These are phyloP conservation scores for Homarus gammarus DNA, from an alignment of 2,888 invertebrate species.

Conservation along the genomic window DNA sequence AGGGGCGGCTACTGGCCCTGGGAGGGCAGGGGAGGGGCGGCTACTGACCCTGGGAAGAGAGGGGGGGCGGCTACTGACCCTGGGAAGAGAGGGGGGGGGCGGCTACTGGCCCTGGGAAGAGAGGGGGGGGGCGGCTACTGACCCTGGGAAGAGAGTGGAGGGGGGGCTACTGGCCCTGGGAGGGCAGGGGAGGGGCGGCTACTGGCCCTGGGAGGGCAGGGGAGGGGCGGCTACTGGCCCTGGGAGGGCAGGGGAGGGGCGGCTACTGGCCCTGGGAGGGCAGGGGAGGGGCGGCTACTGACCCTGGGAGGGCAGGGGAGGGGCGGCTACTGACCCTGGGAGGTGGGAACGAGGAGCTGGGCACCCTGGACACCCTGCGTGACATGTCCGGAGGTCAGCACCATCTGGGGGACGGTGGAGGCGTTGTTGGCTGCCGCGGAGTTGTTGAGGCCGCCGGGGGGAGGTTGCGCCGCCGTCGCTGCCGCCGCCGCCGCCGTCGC, in stretches of 20 bases:
- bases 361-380: conserved; percentile 96
- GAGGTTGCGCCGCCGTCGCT: conserved; percentile 58
- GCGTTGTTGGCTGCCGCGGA: conserved; percentile 46
- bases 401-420: conserved; percentile 89
- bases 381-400: conserved; percentile 93
- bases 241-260: not conserved
- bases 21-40: too few species aligned
- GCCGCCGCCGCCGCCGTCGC: conserved; percentile 46
- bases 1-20: too few species aligned
- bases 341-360: conserved; percentile 95
- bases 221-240: too few species aligned
- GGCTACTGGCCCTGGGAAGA: too few species aligned
- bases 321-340: conserved; percentile 86
- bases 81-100: too few species aligned
- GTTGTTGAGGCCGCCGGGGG: conserved; percentile 47
- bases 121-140: too few species aligned
- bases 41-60: too few species aligned
- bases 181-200: too few species aligned
- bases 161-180: not conserved
- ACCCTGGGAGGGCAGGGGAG: not conserved
- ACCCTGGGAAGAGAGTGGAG: not conserved
- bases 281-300: not conserved
- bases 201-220: not conserved
- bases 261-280: not conserved
- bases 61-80: too few species aligned